These are phyloP conservation scores for Antigone vipio DNA, from an alignment of 2,113 vertebrate species.

Conservation along the genomic window DNA sequence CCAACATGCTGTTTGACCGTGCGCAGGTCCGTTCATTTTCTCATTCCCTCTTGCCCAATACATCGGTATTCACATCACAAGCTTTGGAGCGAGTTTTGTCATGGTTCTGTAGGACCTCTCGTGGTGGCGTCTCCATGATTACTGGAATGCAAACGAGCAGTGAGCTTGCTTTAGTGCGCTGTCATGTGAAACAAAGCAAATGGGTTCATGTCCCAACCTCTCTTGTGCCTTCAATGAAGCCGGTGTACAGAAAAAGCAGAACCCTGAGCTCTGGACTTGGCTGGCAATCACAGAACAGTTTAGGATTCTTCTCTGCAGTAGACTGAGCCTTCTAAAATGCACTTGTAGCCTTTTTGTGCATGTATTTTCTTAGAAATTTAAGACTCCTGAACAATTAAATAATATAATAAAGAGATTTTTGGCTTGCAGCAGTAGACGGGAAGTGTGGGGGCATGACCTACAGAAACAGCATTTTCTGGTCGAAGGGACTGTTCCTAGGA, in stretches of 20 bases:
- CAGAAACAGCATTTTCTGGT: neutral
- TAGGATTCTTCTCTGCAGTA: neutral
- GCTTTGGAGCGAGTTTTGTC: neutral
- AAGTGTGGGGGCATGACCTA: neutral
- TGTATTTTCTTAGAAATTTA: neutral
- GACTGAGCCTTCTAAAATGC: neutral
- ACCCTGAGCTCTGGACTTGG: neutral
- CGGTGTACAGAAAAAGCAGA: neutral
- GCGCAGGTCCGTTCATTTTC: neutral
- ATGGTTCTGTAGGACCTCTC: neutral
- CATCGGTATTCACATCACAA: neutral
- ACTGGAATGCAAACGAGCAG: neutral
- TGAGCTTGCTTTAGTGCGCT: neutral
- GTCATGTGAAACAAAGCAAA: neutral
- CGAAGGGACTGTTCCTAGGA: neutral
- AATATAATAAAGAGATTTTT: neutral
- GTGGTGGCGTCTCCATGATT: neutral
- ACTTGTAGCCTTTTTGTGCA: neutral
- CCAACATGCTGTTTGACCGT: neutral
- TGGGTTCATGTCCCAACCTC: neutral
- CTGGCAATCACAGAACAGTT: neutral
- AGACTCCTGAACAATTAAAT: neutral
- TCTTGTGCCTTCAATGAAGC: neutral
- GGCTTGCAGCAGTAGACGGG: neutral
- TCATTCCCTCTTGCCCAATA: neutral